Conservation (phyloP, 2,113 vertebrate species). For the Myocastor coypus region DNA sequence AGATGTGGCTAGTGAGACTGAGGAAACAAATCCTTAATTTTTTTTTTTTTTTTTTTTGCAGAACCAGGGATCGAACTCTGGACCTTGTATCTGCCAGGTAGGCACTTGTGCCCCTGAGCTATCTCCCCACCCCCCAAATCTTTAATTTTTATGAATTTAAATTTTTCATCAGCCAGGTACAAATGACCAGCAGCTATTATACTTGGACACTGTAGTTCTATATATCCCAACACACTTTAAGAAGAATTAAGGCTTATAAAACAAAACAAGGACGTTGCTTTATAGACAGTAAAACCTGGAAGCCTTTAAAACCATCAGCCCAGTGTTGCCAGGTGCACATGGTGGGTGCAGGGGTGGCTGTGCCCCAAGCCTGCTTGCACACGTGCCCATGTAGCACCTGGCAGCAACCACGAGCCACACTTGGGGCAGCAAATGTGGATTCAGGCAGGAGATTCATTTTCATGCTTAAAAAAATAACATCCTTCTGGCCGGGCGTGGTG, state of each 20-base stretch:
- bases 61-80: too few relatives aligned
- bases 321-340: not conserved
- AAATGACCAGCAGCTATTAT: not conserved
- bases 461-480: not conserved
- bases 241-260: not conserved
- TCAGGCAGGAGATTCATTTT: not conserved
- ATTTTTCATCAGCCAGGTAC: not conserved
- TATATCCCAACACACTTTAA: not conserved
- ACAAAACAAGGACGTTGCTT: not conserved
- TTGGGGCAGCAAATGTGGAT: not conserved
- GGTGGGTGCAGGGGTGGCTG: not conserved
- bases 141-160: conserved; percentile 1
- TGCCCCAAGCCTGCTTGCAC: accelerated
- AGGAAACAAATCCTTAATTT: not conserved
- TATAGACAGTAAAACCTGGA: not conserved
- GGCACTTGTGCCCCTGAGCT: too few relatives aligned
- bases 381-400: accelerated
- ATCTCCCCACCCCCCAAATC: too few relatives aligned
- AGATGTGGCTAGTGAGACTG: not conserved
- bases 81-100: too few relatives aligned
- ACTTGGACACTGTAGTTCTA: not conserved
- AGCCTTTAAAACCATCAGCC: not conserved
- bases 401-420: accelerated
- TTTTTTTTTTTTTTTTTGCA: not conserved
- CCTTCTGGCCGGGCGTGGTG: too few relatives aligned